Conservation (phyloP, 2,888 invertebrate genomes). For the Clivina fossor region DNA sequence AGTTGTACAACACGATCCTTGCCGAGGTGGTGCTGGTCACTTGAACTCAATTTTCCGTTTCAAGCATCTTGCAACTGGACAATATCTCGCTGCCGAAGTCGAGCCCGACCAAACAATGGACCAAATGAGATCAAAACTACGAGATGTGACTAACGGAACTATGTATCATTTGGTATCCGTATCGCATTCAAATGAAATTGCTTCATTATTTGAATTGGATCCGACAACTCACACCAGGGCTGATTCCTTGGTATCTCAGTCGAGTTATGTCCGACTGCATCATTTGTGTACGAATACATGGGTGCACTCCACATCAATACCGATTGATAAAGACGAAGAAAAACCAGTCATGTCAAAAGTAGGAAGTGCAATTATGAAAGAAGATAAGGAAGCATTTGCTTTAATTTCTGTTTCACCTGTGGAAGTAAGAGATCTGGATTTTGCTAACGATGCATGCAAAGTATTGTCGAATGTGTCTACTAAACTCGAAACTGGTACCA, state of each 20-base stretch:
- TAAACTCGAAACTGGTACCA: conserved; percentile 83
- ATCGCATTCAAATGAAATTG: conserved; percentile 88
- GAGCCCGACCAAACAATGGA: conserved; percentile 59
- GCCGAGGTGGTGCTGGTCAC: conserved; percentile 96
- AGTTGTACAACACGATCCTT: conserved; percentile 96
- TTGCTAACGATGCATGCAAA: conserved; percentile 99
- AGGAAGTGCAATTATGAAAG: conserved; percentile 90
- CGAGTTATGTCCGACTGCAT: conserved; percentile 88
- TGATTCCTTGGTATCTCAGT: conserved; percentile 95
- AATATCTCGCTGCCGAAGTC: conserved; percentile 93
- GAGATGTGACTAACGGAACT: conserved; percentile 53
- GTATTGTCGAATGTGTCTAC: conserved; percentile 80
- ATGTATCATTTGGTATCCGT: conserved; percentile 91
- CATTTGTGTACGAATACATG: conserved; percentile 95
- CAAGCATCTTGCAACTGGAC: conserved; percentile 97
- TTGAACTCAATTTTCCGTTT: conserved; percentile 98
- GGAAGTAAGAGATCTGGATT: conserved; percentile 97
- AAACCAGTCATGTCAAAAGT: conserved; percentile 97
- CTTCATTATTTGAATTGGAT: conserved; percentile 94
- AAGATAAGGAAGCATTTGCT: conserved; percentile 98
- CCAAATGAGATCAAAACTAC: conserved; percentile 57
- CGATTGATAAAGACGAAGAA: conserved; percentile 94
- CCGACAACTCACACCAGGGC: conserved; percentile 94
- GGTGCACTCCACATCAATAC: conserved; percentile 96
- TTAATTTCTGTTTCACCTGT: conserved; percentile 95